Evolutionary conservation across 2,797 vertebrate genomes (phyloP).

Genomic region (Halcyon chelicuti): DNA sequence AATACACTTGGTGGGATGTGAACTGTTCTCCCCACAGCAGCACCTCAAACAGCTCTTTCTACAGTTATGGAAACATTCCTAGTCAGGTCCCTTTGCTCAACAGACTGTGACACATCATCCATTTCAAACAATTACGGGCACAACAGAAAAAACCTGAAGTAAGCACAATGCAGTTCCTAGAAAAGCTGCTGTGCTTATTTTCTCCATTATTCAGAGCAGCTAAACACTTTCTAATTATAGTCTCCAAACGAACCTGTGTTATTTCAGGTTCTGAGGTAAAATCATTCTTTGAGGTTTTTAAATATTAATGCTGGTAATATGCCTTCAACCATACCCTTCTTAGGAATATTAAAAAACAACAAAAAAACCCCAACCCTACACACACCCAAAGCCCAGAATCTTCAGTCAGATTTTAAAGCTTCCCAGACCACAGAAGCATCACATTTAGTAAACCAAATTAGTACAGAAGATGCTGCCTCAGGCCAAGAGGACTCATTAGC

Average conservation of each 20-base stretch:
- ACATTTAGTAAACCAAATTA: not conserved
- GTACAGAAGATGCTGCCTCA: not conserved
- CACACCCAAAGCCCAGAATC: not conserved
- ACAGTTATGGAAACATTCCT: not conserved
- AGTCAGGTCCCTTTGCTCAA: not conserved
- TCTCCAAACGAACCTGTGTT: not conserved
- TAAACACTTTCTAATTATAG: constrained; percentile 1
- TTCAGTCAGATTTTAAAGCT: not conserved
- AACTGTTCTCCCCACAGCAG: not conserved
- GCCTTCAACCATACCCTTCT: not conserved
- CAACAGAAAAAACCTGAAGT: not conserved
- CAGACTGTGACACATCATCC: not conserved
- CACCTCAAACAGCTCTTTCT: not conserved
- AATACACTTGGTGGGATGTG: not conserved
- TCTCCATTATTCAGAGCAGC: not conserved
- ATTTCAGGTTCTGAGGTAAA: constrained; percentile 32
- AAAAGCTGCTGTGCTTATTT: constrained; percentile 13
- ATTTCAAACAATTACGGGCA: not conserved
- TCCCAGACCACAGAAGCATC: not conserved
- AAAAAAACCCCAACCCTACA: not conserved
- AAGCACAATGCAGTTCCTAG: not conserved
- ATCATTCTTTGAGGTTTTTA: not conserved
- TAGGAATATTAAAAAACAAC: not conserved
- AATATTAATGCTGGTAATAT: not conserved
- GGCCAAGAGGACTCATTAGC: not conserved